Evolutionary conservation across 2,888 invertebrate genomes (phyloP), one percentile per base, ranked within the genome.

Genomic region (Enchytraeus crypticus): DNA sequence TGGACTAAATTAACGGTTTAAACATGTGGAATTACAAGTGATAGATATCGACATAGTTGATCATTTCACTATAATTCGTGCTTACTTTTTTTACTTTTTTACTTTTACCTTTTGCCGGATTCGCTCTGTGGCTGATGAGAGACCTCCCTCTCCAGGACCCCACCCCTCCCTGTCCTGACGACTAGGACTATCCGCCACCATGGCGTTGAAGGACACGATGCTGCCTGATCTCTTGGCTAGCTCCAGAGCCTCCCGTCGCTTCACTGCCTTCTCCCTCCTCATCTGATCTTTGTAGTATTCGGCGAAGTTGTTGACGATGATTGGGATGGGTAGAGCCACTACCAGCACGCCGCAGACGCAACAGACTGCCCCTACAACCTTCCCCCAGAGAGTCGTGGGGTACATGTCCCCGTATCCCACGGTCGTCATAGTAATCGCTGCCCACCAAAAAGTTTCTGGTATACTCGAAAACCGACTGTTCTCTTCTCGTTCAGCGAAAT

Each of bases 291-390:
- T 96, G 87, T 97, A 97, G 86, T 96, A 97, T 87, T 96, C 96
- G 84, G 96, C 95, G 86, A 97, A 97, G 87, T 97, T 97, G 88
- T 96, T 96, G 85, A 98, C 98, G 84, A 98, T 97, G 87, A 98
- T 97, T 83, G 98, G 97, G 87, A 98, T 97, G 86, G 98, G 98
- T 85, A 98, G 89, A 85, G 97, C 97, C 87, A 98, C 92, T 86
- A 97, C 97, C 88, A 98, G 87, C 83, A 98, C 97, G 85, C 98
- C 98, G 87, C 97, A 97, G 85, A 98, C 92, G 87, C 96, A 97
- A 88, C 97, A 97, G 84, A 95, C 92, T 85, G 92, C 91, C 85
- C 97, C 98, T 85, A 98, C 95, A 84, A 97, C 87, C 85, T 97
- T 97, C 84, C 98, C 98, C 84, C 95, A 87, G 81, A 90, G 88